These are phyloP conservation scores for Pseudomyrmex sp. DNA, from an alignment of 1,140 invertebrate genomes.

Conservation along the genomic window DNA sequence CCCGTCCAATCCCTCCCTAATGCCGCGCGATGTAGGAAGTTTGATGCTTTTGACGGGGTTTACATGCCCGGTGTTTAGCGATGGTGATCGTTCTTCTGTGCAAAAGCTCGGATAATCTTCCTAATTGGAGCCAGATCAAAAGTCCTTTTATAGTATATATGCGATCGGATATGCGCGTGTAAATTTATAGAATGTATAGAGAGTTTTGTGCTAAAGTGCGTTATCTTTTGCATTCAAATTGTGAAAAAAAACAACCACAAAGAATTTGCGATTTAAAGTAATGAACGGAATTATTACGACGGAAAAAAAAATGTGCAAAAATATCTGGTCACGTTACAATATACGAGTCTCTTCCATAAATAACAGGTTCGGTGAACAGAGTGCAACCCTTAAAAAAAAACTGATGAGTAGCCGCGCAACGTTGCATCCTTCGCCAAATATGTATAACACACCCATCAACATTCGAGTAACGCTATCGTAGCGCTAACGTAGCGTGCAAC, in stretches of 20 bases:
- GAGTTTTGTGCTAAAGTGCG: too few relatives aligned
- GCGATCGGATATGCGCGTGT: not conserved
- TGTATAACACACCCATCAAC: not conserved
- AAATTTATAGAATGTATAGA: not conserved
- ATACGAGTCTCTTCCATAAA: too few relatives aligned
- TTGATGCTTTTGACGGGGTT: constrained; percentile 68
- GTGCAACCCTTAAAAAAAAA: constrained; percentile 2
- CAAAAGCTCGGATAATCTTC: constrained; percentile 67
- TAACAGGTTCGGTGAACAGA: too few relatives aligned
- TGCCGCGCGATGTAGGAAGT: constrained; percentile 51
- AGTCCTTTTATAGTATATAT: constrained; percentile 2
- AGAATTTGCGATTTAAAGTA: too few relatives aligned
- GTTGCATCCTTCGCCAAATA: constrained; percentile 9
- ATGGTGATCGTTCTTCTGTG: constrained; percentile 64
- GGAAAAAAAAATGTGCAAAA: too few relatives aligned
- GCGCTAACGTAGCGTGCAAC: not conserved
- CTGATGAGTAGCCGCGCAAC: not conserved
- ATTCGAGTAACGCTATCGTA: not conserved
- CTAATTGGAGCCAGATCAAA: constrained; percentile 65
- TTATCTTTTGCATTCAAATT: too few relatives aligned
- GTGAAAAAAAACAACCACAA: too few relatives aligned
- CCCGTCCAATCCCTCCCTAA: constrained; percentile 77
- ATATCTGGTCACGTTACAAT: too few relatives aligned
- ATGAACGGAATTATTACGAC: too few relatives aligned
- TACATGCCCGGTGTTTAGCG: constrained; percentile 66